Evolutionary conservation across 2,113 vertebrate species (phyloP).

Genomic region (Pluvianellus socialis): DNA sequence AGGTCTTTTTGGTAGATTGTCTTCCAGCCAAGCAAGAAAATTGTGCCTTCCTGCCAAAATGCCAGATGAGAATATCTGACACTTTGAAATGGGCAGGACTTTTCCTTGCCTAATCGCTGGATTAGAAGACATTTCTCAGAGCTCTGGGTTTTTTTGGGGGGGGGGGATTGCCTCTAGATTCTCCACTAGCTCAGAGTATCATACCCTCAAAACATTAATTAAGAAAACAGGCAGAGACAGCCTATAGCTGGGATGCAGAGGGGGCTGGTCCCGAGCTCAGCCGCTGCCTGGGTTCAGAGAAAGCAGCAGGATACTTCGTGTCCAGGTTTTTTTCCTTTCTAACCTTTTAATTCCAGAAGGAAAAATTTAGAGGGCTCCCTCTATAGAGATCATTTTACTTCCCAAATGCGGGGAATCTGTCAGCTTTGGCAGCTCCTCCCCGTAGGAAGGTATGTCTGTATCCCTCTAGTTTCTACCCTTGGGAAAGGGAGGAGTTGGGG

Average conservation of each 20-base stretch:
- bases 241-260: not conserved
- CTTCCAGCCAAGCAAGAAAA: slow-evolving; percentile 8
- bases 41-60: slow-evolving; percentile 2
- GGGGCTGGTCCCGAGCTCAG: not conserved
- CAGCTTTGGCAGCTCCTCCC: slow-evolving; percentile 31
- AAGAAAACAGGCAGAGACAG: not conserved
- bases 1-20: slow-evolving; percentile 15
- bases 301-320: not conserved
- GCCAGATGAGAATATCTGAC: slow-evolving; percentile 15
- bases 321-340: not conserved
- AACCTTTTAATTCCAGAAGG: not conserved
- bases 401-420: not conserved
- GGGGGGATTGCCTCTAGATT: not conserved
- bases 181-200: not conserved
- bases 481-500: slow-evolving; percentile 61
- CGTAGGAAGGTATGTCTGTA: slow-evolving; percentile 36
- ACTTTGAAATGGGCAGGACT: not conserved
- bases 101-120: not conserved
- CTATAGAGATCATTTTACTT: not conserved
- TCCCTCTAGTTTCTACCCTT: slow-evolving; percentile 21
- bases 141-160: not conserved
- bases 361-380: not conserved
- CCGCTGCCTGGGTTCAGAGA: not conserved
- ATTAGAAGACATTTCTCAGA: not conserved
- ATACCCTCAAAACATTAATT: not conserved